Evolutionary conservation across 2,113 vertebrate species (phyloP), one percentile per base, ranked within the genome.

Genomic region (Antechinus stuartii): DNA sequence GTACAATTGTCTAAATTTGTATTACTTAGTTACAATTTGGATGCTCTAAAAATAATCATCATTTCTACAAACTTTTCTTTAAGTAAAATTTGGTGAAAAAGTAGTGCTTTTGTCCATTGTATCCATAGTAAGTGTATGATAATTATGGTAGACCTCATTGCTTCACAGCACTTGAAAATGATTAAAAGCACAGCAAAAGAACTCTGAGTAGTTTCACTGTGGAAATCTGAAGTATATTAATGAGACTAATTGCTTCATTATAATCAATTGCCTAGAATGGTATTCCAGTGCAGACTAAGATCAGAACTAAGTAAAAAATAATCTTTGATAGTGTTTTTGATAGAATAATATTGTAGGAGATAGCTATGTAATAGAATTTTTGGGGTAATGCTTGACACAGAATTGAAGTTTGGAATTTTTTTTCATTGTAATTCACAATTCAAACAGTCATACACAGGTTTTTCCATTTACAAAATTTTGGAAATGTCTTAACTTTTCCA

Each of bases 401-500:
- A 61, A 95, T n/a, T 61, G 93, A 61, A 61, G 14, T 89, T 92
- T 46, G 27, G 92, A 46, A 8, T 93, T n/a, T 76, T 57, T 94
- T 96, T 8, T 76, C 57, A 54, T 93, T 96, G 95, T 23, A 94
- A 96, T 23, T 6, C 7, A 94, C 8, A 91, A 55, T 30, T 92
- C 56, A 95, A 24, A 84, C 0, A 2, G 8, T 90, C 90, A 89
- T 76, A 96, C 76, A 95, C 49, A 68, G 54, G 92, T 54, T 89
- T 95, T 91, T 84, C 95, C 95, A 68, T 94, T 54, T 96, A 84
- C 2, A 42, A 84, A 84, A 84, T 93, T 61, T 90, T 54, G 54
- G n/a, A 84, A 42, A 93, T 95, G 54, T 90, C 96, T 52, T 97
- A 53, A 95, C 12, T 19, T 76, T 95, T 46, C 94, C 57, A 42